Evolutionary conservation across 2,113 vertebrate genomes (phyloP), one percentile per base, ranked within the genome.

Genomic region (Ailuropoda melanoleuca): DNA sequence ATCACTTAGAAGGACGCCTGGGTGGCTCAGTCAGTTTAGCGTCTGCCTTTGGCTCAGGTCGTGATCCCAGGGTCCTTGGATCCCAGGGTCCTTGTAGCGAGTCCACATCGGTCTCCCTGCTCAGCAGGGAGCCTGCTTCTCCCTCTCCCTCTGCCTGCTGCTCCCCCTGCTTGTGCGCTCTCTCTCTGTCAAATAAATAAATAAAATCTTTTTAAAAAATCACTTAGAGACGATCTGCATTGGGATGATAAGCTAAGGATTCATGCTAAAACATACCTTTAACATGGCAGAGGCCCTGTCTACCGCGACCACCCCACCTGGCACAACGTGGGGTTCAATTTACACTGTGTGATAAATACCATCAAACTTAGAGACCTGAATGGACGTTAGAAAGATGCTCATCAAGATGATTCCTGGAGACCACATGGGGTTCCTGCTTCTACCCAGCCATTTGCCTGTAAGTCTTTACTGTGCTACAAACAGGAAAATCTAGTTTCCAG

Each of bases 281-380:
- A 24, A 1, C 15, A 58, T 58, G 46, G 31, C 6, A 1, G 31
- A 24, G 4, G 15, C 2, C 39, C 29, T 4, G 6, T 68, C 31
- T 48, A 31, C 39, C 39, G 6, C 1, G 13, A 60, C 1, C 1
- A 1, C 26, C 34, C 56, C 18, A 0, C 60, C 21, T 0, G 58
- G 74, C 34, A 84, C 56, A 15, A 66, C 68, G n/a, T 4, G 4
- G 29, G 34, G 5, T 34, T 87, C 4, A 0, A 34, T 50, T 26
- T n/a, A 4, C 34, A n/a, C 34, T 50, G 75, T 72, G 70, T 37
- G 81, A 53, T 58, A 82, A 94, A 78, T 13, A 31, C 15, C 64
- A 31, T 13, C 23, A 62, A 75, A 17, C 50, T 31, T 0, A 39
- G 74, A 83, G 29, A 39, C 24, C 7, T 26, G 34, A 53, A 82